Evolutionary conservation across 2,888 invertebrate species (phyloP).

Genomic region (Parapristionchus giblindavisi): DNA sequence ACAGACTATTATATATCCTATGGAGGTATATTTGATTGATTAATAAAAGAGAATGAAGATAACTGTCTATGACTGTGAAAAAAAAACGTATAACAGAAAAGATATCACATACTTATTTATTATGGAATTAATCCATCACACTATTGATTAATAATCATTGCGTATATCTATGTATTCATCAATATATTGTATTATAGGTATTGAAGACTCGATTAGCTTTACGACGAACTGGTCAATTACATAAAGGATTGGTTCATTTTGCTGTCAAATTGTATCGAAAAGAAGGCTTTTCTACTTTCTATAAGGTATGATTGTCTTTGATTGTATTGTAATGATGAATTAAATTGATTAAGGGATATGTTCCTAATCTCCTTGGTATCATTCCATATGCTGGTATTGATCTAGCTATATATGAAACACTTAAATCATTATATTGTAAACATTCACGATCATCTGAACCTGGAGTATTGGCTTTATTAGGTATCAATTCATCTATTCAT

Average conservation of each 20-base stretch:
- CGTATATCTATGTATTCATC: too few species aligned
- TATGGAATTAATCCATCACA: too few species aligned
- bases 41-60: too few species aligned
- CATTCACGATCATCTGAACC: constrained; percentile 77
- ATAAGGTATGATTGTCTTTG: constrained; percentile 73
- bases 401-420: constrained; percentile 94
- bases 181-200: too few species aligned
- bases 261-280: constrained; percentile 84
- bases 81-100: too few species aligned
- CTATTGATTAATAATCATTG: too few species aligned
- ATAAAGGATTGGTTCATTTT: constrained; percentile 86
- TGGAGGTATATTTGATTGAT: too few species aligned
- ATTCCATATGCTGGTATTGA: constrained; percentile 99
- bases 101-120: too few species aligned
- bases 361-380: constrained; percentile 92
- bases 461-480: constrained; percentile 77
- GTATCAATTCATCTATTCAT: too few species aligned
- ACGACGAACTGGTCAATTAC: constrained; percentile 90
- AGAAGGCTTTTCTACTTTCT: constrained; percentile 89
- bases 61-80: too few species aligned
- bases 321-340: not conserved
- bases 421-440: constrained; percentile 79
- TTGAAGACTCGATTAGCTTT: constrained; percentile 95
- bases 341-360: too few species aligned
- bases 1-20: constrained; percentile 94